Percentiles rank a stretch among this genome's conserved stretches.
phyloP scores from a whole-genome alignment of 2,113 vertebrate genomes.

The Eublepharis macularius region DNA sequence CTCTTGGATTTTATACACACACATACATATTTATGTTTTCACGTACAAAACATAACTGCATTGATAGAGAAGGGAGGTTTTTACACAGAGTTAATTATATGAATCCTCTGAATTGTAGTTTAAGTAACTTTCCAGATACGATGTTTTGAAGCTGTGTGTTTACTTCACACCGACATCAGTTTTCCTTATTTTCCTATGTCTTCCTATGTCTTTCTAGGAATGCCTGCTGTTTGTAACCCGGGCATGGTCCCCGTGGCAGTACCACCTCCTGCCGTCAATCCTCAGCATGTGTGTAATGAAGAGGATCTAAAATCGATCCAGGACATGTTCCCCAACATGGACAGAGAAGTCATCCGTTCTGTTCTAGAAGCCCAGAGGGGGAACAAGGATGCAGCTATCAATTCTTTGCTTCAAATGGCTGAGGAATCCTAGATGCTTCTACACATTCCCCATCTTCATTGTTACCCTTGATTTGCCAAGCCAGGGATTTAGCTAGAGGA shows the following conservation, averaged over 20 bases:
- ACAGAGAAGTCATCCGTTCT: constrained; percentile 91
- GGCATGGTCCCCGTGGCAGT: constrained; percentile 88
- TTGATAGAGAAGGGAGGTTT: background rate
- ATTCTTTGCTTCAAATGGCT: constrained; percentile 95
- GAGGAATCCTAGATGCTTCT: constrained; percentile 86
- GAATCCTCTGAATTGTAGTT: background rate
- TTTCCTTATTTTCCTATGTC: constrained; percentile 12
- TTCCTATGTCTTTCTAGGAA: constrained; percentile 76
- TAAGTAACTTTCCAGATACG: background rate
- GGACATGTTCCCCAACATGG: constrained; percentile 98
- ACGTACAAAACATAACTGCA: background rate
- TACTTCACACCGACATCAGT: background rate
- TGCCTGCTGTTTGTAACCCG: constrained; percentile 89
- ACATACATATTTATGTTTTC: background rate
- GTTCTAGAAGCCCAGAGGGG: constrained; percentile 95
- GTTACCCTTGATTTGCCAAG: constrained; percentile 64
- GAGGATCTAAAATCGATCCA: constrained; percentile 93
- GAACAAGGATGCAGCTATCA: constrained; percentile 92
- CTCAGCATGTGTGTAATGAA: constrained; percentile 82
- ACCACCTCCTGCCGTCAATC: constrained; percentile 76
- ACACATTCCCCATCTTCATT: background rate
- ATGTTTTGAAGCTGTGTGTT: background rate
- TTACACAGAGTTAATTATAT: background rate
- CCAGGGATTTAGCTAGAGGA: constrained; percentile 71
- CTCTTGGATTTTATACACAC: no score